Percentiles rank a stretch among this genome's conserved stretches.
These are phyloP conservation scores for Periphyllus acericola DNA, from an alignment of 2,888 invertebrate species.

Conservation along the genomic window DNA sequence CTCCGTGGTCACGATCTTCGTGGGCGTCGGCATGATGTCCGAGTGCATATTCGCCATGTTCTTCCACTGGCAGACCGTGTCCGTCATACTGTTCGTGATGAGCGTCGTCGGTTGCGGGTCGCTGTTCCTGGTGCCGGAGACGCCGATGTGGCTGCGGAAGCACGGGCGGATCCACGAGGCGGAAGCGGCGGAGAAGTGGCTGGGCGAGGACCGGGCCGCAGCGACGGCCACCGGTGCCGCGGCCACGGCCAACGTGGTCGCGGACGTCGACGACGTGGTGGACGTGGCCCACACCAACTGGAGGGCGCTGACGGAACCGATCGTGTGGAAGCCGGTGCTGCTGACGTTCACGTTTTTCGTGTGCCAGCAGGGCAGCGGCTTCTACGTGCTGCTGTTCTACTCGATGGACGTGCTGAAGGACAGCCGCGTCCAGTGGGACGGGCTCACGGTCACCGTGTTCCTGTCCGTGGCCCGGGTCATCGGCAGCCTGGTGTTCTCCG, in stretches of 20 bases:
- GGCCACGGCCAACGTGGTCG: neutral
- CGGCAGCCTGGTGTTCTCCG: slow-evolving; percentile 25
- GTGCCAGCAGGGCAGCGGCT: slow-evolving; percentile 56
- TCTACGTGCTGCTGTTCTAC: slow-evolving; percentile 55
- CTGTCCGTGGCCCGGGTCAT: slow-evolving; percentile 27
- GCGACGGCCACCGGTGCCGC: neutral
- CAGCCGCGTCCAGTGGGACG: slow-evolving; percentile 35
- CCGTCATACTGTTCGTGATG: slow-evolving; percentile 15
- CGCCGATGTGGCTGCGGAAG: slow-evolving; percentile 60
- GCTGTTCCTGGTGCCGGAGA: slow-evolving; percentile 60
- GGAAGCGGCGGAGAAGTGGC: neutral
- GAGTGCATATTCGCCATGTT: slow-evolving; percentile 1
- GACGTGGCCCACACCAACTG: neutral
- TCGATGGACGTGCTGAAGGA: slow-evolving; percentile 45
- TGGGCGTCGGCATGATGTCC: slow-evolving; percentile 9
- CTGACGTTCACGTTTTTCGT: slow-evolving; percentile 20
- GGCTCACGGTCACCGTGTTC: slow-evolving; percentile 10
- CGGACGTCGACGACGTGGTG: neutral
- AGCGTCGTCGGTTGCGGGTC: slow-evolving; percentile 22
- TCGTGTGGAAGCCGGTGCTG: slow-evolving; percentile 55
- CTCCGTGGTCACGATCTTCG: slow-evolving; percentile 37
- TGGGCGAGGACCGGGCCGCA: neutral
- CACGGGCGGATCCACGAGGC: slow-evolving; percentile 49
- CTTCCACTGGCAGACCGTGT: slow-evolving; percentile 35
- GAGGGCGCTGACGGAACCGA: neutral